A percentile compares a stretch with the other conserved stretches of the same genome.
Conservation (phyloP, 2,113 vertebrate species). For the Sorex araneus region DNA sequence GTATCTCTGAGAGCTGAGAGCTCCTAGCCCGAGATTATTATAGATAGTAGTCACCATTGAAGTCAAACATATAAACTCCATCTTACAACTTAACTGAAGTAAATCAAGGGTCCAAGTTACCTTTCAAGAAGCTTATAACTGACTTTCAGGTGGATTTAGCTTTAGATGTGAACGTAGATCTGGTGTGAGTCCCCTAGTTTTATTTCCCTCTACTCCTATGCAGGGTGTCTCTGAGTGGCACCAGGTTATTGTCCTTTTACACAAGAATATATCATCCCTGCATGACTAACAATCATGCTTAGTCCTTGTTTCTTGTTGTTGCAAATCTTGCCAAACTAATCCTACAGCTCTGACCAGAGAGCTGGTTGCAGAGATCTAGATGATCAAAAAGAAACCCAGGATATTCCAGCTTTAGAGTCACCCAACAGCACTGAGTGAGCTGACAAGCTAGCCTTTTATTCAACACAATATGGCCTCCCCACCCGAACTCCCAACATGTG, state of each 20-base stretch:
- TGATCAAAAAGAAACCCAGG: too few species aligned
- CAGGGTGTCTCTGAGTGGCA: background rate
- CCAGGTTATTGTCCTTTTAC: conserved; percentile 43
- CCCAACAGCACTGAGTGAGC: too few species aligned
- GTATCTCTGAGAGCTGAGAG: conserved; percentile 37
- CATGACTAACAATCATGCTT: background rate
- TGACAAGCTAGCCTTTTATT: too few species aligned
- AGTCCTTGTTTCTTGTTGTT: conserved; percentile 23
- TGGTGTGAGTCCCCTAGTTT: conserved; percentile 6
- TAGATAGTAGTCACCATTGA: background rate
- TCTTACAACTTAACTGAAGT: conserved; percentile 16
- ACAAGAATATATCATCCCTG: conserved; percentile 40
- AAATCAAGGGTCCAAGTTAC: background rate
- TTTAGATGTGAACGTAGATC: conserved; percentile 19
- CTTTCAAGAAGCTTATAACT: conserved; percentile 32
- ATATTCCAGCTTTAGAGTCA: too few species aligned
- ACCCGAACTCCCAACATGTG: too few species aligned
- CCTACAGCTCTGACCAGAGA: too few species aligned
- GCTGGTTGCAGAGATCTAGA: too few species aligned
- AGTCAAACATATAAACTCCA: background rate
- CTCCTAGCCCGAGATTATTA: conserved; percentile 24
- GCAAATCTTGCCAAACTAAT: background rate
- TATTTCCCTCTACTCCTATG: conserved; percentile 52
- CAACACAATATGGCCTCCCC: too few species aligned
- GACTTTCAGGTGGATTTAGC: background rate